Conservation (phyloP, 2,888 invertebrate species). For the Andrena marginata region DNA sequence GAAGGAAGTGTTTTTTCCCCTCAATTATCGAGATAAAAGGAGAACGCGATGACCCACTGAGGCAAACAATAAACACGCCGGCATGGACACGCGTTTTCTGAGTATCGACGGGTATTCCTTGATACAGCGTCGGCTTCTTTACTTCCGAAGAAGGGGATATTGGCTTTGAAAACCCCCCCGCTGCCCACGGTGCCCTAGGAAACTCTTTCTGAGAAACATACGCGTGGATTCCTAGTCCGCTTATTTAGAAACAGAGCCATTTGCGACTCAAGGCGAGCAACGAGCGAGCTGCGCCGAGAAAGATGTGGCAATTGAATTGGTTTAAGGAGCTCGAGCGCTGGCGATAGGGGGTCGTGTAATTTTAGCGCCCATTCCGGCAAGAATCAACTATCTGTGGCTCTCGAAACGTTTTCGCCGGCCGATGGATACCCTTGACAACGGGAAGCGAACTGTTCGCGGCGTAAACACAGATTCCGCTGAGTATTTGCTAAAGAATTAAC, state of each 20-base stretch:
- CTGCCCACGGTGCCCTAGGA: background rate
- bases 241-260: conserved; percentile 42
- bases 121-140: background rate
- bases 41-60: background rate
- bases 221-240: background rate
- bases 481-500: conserved; percentile 48
- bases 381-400: background rate
- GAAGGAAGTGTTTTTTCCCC: background rate
- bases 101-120: background rate
- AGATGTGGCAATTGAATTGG: conserved; percentile 23
- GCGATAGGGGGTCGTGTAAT: background rate
- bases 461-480: conserved; percentile 38
- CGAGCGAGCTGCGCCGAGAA: conserved; percentile 1
- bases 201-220: conserved; percentile 4
- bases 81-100: background rate
- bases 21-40: too few species aligned
- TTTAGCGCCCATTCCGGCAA: conserved; percentile 3
- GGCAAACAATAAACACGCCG: background rate
- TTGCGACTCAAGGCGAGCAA: conserved; percentile 41
- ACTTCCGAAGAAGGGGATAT: too few species aligned
- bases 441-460: conserved; percentile 21
- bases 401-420: background rate
- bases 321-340: conserved; percentile 2
- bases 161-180: too few species aligned
- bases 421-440: conserved; percentile 24